Conservation (phyloP, 2,113 vertebrate species). For the Nanorana parkeri region DNA sequence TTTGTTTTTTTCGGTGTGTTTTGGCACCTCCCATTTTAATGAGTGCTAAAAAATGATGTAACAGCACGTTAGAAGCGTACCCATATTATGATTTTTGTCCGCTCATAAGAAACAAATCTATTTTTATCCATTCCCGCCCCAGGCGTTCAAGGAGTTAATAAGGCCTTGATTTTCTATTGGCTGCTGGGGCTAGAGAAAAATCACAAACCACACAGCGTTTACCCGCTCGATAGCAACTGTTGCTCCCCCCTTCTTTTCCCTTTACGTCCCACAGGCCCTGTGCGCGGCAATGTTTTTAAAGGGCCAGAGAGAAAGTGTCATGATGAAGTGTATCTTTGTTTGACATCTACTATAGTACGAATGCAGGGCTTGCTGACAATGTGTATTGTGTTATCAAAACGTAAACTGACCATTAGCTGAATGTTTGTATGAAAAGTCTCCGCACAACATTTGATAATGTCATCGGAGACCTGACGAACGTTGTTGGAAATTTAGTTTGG, state of each 20-base stretch:
- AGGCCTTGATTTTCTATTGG: not conserved
- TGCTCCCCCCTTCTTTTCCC: slow-evolving; percentile 20
- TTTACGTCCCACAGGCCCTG: slow-evolving; percentile 15
- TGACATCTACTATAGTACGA: no score
- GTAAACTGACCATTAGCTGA: no score
- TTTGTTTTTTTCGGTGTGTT: not conserved
- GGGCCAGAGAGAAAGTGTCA: not conserved
- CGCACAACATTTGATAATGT: no score
- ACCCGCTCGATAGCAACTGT: slow-evolving; percentile 44
- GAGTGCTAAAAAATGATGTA: no score
- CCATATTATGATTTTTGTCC: not conserved
- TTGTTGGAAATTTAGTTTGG: no score
- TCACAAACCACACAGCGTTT: slow-evolving; percentile 30
- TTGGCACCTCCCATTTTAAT: no score
- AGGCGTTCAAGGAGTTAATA: slow-evolving; percentile 19
- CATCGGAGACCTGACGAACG: no score
- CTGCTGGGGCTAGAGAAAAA: not conserved
- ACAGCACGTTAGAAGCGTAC: no score
- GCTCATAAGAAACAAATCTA: not conserved
- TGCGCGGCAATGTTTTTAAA: slow-evolving; percentile 42
- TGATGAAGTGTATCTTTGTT: no score
- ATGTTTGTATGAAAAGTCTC: no score
- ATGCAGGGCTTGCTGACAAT: no score
- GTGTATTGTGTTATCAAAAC: no score
- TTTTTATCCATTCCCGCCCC: slow-evolving; percentile 46